Evolutionary conservation across 2,888 invertebrate genomes (phyloP).

Genomic region (Sceliomorpha sp.): DNA sequence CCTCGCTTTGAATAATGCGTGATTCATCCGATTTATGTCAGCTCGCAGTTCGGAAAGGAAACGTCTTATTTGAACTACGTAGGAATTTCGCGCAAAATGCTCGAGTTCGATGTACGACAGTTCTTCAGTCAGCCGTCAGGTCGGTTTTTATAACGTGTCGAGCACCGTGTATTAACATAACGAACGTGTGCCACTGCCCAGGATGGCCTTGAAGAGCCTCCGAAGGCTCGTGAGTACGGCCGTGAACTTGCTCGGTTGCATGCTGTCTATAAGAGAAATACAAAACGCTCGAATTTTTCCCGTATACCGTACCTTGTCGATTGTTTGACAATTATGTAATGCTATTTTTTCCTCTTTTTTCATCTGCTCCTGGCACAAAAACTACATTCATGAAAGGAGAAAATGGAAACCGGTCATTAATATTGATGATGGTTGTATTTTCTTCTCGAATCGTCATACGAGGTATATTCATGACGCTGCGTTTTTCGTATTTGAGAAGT

Average conservation of each 20-base stretch:
- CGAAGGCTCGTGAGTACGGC: slow-evolving; percentile 63
- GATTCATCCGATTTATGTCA: slow-evolving; percentile 18
- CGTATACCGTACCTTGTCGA: slow-evolving; percentile 9
- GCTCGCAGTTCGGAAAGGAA: too few relatives aligned
- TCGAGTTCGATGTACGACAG: slow-evolving; percentile 44
- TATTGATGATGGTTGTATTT: too few relatives aligned
- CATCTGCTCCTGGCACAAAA: too few relatives aligned
- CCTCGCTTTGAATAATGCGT: neutral
- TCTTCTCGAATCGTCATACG: too few relatives aligned
- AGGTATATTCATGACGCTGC: too few relatives aligned
- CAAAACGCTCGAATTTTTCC: slow-evolving; percentile 34
- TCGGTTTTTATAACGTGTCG: slow-evolving; percentile 54
- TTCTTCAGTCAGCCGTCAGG: slow-evolving; percentile 53
- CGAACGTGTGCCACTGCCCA: slow-evolving; percentile 55
- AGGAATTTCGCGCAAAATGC: slow-evolving; percentile 14
- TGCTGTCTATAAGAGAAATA: too few relatives aligned
- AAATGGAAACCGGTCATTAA: too few relatives aligned
- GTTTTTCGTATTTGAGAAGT: too few relatives aligned
- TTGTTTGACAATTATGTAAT: slow-evolving; percentile 41
- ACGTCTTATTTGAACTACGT: too few relatives aligned
- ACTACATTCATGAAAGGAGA: neutral
- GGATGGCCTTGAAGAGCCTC: slow-evolving; percentile 60
- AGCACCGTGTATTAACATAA: slow-evolving; percentile 57
- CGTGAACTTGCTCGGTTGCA: slow-evolving; percentile 74
- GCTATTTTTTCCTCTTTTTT: slow-evolving; percentile 2